Percentiles rank a stretch among this genome's conserved stretches.
phyloP scores from a whole-genome alignment of 1,140 invertebrate genomes.

The Tetramorium parvispinum region DNA sequence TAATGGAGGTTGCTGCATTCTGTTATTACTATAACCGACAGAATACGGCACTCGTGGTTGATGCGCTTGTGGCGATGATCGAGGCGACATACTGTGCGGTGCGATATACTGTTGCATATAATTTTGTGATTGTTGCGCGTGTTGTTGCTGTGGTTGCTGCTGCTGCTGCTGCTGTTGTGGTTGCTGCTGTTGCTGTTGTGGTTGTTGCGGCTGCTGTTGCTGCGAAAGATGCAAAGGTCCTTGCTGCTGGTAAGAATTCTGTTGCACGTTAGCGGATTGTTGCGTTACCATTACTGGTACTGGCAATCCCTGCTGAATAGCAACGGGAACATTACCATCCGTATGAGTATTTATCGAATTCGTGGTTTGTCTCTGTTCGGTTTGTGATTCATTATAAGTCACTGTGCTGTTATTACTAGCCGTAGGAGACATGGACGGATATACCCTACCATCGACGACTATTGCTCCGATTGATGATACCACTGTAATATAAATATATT shows the following conservation, averaged over 20 bases:
- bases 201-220: slow-evolving; percentile 76
- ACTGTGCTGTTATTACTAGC: slow-evolving; percentile 80
- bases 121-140: slow-evolving; percentile 75
- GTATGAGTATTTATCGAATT: slow-evolving; percentile 64
- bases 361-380: slow-evolving; percentile 81
- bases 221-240: slow-evolving; percentile 66
- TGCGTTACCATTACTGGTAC: slow-evolving; percentile 77
- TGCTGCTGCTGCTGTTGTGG: slow-evolving; percentile 77
- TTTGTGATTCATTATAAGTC: slow-evolving; percentile 73
- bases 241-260: slow-evolving; percentile 75
- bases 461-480: slow-evolving; percentile 91
- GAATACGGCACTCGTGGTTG: slow-evolving; percentile 77
- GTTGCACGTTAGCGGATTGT: slow-evolving; percentile 69
- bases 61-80: slow-evolving; percentile 80
- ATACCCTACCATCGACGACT: slow-evolving; percentile 91
- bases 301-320: slow-evolving; percentile 55
- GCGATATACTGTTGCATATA: slow-evolving; percentile 79
- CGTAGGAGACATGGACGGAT: slow-evolving; percentile 84
- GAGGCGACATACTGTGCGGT: slow-evolving; percentile 77
- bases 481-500: slow-evolving; percentile 82
- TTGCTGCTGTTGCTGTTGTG: slow-evolving; percentile 78
- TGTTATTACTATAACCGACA: slow-evolving; percentile 76
- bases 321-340: slow-evolving; percentile 73
- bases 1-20: slow-evolving; percentile 77
- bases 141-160: slow-evolving; percentile 71